Evolutionary conservation across 1,140 invertebrate genomes (phyloP).

Genomic region (Meloidogyne floridensis): DNA sequence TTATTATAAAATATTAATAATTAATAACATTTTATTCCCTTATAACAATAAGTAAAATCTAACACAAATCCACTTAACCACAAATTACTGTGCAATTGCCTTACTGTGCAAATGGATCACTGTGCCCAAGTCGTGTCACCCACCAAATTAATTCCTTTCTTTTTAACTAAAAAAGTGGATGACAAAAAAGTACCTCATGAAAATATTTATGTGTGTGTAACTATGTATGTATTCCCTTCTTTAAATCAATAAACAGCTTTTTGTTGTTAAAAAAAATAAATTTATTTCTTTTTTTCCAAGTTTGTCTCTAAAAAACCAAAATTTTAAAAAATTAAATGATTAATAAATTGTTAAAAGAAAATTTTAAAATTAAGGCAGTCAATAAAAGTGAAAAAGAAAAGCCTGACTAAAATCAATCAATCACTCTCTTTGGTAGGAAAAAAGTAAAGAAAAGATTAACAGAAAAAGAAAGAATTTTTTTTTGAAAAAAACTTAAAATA

Average conservation of each 20-base stretch:
- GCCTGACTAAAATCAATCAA: slow-evolving; percentile 5
- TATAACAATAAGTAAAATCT: too few species aligned
- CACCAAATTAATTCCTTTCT: too few species aligned
- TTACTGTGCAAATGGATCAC: too few species aligned
- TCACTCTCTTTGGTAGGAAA: neutral
- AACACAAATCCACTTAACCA: too few species aligned
- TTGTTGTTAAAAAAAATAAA: neutral
- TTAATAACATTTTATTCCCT: too few species aligned
- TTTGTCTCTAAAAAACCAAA: neutral
- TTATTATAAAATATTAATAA: too few species aligned
- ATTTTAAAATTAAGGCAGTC: neutral
- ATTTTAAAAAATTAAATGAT: neutral
- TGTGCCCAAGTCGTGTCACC: too few species aligned
- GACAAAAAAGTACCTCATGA: too few species aligned
- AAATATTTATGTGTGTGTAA: too few species aligned
- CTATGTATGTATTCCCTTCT: neutral
- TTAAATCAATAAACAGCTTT: neutral
- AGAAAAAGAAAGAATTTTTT: neutral
- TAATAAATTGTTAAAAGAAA: neutral
- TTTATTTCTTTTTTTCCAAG: neutral
- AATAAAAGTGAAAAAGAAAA: neutral
- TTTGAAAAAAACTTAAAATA: too few species aligned
- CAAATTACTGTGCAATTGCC: too few species aligned
- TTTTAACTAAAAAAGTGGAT: too few species aligned
- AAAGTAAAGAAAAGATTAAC: neutral